Evolutionary conservation across 2,888 invertebrate genomes (phyloP).

Genomic region (Acrobasis repandana): DNA sequence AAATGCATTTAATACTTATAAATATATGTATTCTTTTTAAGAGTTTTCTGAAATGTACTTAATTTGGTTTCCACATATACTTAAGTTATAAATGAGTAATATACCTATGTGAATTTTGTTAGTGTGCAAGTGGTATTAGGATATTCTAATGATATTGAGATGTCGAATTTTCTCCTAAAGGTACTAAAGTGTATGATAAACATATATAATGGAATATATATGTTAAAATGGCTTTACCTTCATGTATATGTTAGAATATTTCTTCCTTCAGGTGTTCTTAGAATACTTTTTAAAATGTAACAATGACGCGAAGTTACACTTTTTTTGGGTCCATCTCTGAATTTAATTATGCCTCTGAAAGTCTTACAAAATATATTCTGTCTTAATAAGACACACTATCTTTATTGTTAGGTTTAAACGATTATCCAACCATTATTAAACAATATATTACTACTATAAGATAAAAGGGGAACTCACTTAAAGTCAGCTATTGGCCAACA

Average conservation of each 20-base stretch:
- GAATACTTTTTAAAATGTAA: background rate
- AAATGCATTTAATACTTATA: too few species aligned
- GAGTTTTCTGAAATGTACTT: background rate
- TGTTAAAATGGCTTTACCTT: background rate
- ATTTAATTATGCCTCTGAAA: too few species aligned
- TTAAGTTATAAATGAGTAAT: background rate
- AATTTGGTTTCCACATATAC: background rate
- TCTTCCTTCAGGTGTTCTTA: background rate
- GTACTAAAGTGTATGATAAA: background rate
- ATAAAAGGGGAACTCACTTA: too few species aligned
- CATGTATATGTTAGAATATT: background rate
- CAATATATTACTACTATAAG: too few species aligned
- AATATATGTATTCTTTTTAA: background rate
- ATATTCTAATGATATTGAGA: background rate
- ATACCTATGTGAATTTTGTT: background rate
- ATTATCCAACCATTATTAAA: too few species aligned
- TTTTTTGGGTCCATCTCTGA: background rate
- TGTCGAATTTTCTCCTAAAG: background rate
- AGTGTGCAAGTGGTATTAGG: background rate
- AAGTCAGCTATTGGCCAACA: too few species aligned
- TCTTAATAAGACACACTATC: too few species aligned
- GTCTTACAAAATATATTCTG: too few species aligned
- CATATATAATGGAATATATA: background rate
- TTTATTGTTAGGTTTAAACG: too few species aligned
- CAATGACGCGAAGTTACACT: background rate